phyloP scores from a whole-genome alignment of 2,797 vertebrate species.

The Enteromius thamalakanensis region DNA sequence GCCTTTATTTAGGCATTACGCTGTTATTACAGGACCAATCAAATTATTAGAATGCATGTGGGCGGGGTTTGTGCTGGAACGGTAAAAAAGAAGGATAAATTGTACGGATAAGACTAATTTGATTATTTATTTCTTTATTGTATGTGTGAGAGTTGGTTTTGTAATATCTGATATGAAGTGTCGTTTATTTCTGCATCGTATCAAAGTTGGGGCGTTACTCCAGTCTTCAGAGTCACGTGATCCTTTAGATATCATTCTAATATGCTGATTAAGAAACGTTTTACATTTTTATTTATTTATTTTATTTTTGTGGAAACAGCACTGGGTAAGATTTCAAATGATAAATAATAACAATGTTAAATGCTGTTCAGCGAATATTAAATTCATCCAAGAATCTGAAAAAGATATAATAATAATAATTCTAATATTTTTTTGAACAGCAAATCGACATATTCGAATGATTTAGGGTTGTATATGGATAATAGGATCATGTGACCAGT shows the following conservation, averaged over 20 bases:
- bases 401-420: not conserved
- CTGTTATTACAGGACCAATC: not conserved
- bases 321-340: not conserved
- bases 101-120: not conserved
- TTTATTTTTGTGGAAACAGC: not conserved
- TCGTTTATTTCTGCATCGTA: not conserved
- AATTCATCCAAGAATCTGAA: too few species aligned
- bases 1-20: not conserved
- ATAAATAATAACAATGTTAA: not conserved
- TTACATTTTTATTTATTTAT: not conserved
- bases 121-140: not conserved
- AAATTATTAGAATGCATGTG: not conserved
- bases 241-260: not conserved
- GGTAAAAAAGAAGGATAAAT: not conserved
- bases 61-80: not conserved
- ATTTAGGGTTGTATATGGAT: too few species aligned
- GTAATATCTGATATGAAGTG: not conserved
- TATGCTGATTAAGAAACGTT: not conserved
- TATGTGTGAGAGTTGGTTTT: not conserved
- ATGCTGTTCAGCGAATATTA: too few species aligned
- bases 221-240: not conserved
- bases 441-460: not conserved
- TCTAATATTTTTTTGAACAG: not conserved
- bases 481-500: not conserved
- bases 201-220: not conserved